Conservation (phyloP, 2,113 vertebrate genomes). For the Pagrus major region DNA sequence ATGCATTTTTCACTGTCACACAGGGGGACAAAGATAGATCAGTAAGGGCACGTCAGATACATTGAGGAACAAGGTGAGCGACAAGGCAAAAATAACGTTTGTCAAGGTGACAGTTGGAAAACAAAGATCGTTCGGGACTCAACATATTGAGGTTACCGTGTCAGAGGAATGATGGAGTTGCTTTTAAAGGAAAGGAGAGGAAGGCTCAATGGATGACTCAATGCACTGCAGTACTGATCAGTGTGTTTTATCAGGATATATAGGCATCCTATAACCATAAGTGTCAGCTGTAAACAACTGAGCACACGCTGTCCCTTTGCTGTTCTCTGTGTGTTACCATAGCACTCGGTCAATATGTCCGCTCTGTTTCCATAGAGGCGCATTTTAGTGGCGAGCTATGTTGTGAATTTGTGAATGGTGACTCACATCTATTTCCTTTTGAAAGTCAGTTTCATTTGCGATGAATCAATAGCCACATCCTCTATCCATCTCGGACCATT, state of each 20-base stretch:
- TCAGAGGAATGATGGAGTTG: constrained; percentile 52
- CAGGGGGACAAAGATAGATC: constrained; percentile 23
- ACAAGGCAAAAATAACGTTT: constrained; percentile 42
- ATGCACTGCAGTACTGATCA: constrained; percentile 17
- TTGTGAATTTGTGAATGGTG: constrained; percentile 34
- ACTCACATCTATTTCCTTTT: constrained; percentile 51
- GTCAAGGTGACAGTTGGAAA: constrained; percentile 52
- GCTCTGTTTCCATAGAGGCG: constrained; percentile 33
- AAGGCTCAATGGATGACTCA: constrained; percentile 27
- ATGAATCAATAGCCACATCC: constrained; percentile 75
- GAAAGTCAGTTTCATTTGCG: constrained; percentile 73
- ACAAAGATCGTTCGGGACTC: constrained; percentile 15
- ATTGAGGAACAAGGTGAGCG: constrained; percentile 21
- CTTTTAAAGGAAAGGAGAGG: constrained; percentile 9
- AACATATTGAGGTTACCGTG: constrained; percentile 41
- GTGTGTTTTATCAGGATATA: constrained; percentile 34
- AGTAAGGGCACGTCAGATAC: constrained; percentile 19
- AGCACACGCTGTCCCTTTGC: not conserved
- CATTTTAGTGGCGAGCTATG: constrained; percentile 27
- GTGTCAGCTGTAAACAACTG: constrained; percentile 12
- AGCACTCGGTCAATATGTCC: constrained; percentile 21
- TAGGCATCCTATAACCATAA: constrained; percentile 15
- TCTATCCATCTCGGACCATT: constrained; percentile 64
- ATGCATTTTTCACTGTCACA: constrained; percentile 37
- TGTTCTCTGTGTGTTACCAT: constrained; percentile 23